Evolutionary conservation across 2,113 vertebrate genomes (phyloP).

Genomic region (Bostrychus sinensis): DNA sequence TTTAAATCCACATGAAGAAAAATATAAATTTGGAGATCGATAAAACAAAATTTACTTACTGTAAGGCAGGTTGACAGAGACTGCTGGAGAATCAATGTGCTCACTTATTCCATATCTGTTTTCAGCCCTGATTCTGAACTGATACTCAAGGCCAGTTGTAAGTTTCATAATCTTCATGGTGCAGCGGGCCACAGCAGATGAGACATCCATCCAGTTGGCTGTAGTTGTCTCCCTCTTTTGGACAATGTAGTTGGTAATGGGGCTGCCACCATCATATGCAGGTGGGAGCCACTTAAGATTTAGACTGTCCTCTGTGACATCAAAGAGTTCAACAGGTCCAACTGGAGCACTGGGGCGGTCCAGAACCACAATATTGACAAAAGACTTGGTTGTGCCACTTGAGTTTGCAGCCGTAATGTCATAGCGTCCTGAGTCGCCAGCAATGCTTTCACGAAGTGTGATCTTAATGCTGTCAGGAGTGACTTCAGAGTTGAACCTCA

Average conservation of each 20-base stretch:
- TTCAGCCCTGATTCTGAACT: slow-evolving; percentile 97
- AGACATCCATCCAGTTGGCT: slow-evolving; percentile 94
- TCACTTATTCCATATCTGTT: slow-evolving; percentile 98
- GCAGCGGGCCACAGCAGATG: slow-evolving; percentile 92
- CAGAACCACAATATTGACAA: slow-evolving; percentile 90
- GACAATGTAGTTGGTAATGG: slow-evolving; percentile 96
- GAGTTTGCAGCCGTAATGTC: slow-evolving; percentile 95
- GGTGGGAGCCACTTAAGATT: slow-evolving; percentile 93
- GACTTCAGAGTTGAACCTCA: slow-evolving; percentile 94
- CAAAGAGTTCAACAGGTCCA: slow-evolving; percentile 89
- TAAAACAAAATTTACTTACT: slow-evolving; percentile 83
- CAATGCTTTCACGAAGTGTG: slow-evolving; percentile 90
- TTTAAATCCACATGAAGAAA: not conserved
- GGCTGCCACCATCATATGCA: slow-evolving; percentile 92
- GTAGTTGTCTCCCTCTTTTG: slow-evolving; percentile 96
- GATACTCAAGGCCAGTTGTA: slow-evolving; percentile 92
- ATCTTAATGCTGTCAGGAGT: slow-evolving; percentile 92
- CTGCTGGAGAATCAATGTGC: slow-evolving; percentile 88
- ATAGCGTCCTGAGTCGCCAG: slow-evolving; percentile 90
- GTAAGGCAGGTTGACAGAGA: slow-evolving; percentile 90
- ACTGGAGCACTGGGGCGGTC: slow-evolving; percentile 91
- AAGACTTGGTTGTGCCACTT: slow-evolving; percentile 93
- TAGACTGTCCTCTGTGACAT: slow-evolving; percentile 91
- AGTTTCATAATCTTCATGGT: slow-evolving; percentile 94
- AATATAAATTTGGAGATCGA: not conserved